Evolutionary conservation across 2,888 invertebrate genomes (phyloP), one percentile per base, ranked within the genome.

Genomic region (Trachelus stipa): DNA sequence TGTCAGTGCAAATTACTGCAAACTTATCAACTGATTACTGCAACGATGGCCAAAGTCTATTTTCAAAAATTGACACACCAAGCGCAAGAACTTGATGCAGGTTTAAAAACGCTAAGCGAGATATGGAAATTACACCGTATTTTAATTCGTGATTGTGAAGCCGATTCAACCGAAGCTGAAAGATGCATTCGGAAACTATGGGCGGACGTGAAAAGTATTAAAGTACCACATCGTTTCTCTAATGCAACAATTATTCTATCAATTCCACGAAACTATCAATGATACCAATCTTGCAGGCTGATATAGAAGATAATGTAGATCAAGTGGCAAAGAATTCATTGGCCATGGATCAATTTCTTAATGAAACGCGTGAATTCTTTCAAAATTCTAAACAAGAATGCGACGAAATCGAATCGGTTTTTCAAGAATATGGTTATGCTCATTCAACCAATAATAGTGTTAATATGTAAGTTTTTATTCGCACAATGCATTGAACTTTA

Each of bases 391-490:
- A 79, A 56, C 74, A 76, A 6, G 68, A 84, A 1, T 79, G 77
- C 1, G 76, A 82, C 15, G 40, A 33, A 69, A 35, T 84, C 12
- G 77, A 80, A 3, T 69, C 4, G 68, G 81, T 83, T 56, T 71
- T 83, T 9, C 71, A 37, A 31, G 83, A 84, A 68, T 83, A 80
- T 74, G 79, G 79, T 11, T 84, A 83, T 75, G 71, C 71, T 31
- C 1, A 15, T 56, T 23, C 56, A 23, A 56, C 23, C 23, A 56
- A 23, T 23, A 56, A 23, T 15, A 56, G 40, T 40, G 15, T 56
- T 56, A 9, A 56, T 56, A 56, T 23, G 56, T 56, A 23, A 56
- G 56, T 56, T 23, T 9, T 56, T 56, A 56, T 56, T 56, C 0
- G 9, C 23, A 23, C 56, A 9, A 56, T 23, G 6, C 6, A 56